These are phyloP conservation scores for Eupithecia abbreviata DNA, from an alignment of 2,888 invertebrate species.

Conservation along the genomic window DNA sequence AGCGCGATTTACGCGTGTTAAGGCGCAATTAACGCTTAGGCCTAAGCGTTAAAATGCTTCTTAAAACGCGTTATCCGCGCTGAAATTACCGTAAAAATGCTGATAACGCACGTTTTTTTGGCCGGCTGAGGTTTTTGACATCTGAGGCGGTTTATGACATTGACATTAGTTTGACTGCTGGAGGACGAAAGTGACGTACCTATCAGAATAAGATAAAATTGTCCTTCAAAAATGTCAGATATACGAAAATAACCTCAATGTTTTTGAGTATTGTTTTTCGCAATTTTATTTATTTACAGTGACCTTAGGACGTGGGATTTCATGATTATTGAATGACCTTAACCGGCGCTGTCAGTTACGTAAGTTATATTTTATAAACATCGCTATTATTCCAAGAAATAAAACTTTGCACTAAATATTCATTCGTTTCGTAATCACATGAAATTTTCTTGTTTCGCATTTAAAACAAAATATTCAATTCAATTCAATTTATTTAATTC, in stretches of 20 bases:
- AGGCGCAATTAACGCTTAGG: too few relatives aligned
- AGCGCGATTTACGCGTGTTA: too few relatives aligned
- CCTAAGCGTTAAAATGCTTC: too few relatives aligned
- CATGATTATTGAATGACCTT: conserved; percentile 7
- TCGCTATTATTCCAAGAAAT: not conserved
- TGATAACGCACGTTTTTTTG: too few relatives aligned
- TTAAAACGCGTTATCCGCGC: too few relatives aligned
- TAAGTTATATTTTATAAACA: conserved; percentile 24
- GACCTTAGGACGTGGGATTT: conserved; percentile 18
- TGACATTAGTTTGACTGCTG: not conserved
- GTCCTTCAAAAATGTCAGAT: conserved; percentile 8
- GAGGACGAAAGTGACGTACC: not conserved
- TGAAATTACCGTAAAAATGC: too few relatives aligned
- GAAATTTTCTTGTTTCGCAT: not conserved
- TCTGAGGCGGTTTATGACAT: not conserved
- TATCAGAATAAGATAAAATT: not conserved
- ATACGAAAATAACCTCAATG: conserved; percentile 41
- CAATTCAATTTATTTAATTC: too few relatives aligned
- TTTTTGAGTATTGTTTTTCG: conserved; percentile 31
- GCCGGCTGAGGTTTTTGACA: too few relatives aligned
- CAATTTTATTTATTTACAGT: conserved; percentile 33
- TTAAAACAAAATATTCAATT: not conserved
- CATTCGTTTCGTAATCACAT: conserved; percentile 40
- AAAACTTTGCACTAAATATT: not conserved
- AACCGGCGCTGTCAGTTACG: conserved; percentile 26